Evolutionary conservation across 2,888 invertebrate species (phyloP), one percentile per base, ranked within the genome.

Genomic region (Erebia aethiops): DNA sequence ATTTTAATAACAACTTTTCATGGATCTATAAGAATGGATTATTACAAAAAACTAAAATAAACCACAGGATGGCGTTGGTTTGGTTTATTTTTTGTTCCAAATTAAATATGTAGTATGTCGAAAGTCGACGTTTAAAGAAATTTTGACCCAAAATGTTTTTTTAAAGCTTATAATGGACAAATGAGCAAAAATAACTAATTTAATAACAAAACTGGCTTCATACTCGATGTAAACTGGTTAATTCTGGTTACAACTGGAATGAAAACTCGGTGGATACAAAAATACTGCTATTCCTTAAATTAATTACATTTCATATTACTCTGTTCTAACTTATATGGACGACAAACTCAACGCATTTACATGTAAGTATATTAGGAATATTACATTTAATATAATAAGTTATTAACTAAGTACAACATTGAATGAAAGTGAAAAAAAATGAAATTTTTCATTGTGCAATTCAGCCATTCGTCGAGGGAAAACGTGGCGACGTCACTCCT

Each of bases 391-490:
- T 10, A 41, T 41, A 5, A 43, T 56, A 60, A 51, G 16, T 51
- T 16, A n/a, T n/a, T n/a, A n/a, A n/a, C n/a, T n/a, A n/a, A n/a
- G n/a, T n/a, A 67, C 58, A 35, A 67, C 41, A 67, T 52, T 41
- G 8, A 67, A 52, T 61, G 58, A 58, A 11, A n/a, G 43, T 46
- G n/a, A 49, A 35, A 57, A n/a, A 58, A 46, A 18, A 41, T 67
- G 67, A 67, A 67, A 41, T 21, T 46, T 60, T 35, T 4, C 0
- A 13, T 52, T 81, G 98, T 98, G 90, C 95, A 96, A 94, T 97
- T 97, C 79, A 98, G 95, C 97, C 98, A 98, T 90, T 98, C 98
- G 85, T 98, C 98, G 90, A 98, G 92, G 61, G 96, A 96, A 91
- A 98, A 98, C 18, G 96, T 96, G 43, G 98, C 98, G 77, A 94